A percentile compares a stretch with the other conserved stretches of the same genome.
Conservation (phyloP, 2,888 invertebrate genomes). For the Pelosia muscerda region DNA sequence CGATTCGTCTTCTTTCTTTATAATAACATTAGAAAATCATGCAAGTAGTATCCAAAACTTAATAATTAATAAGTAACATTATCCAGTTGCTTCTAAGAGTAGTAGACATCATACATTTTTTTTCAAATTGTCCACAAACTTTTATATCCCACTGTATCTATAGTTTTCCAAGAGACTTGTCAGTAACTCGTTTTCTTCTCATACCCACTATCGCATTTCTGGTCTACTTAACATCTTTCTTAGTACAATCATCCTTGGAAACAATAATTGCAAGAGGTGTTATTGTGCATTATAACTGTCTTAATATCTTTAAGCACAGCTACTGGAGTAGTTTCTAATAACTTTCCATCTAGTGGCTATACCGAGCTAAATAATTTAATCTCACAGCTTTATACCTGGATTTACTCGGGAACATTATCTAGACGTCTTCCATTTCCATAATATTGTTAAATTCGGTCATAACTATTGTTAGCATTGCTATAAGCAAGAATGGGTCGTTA, state of each 20-base stretch:
- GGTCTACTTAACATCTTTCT: background rate
- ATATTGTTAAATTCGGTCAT: background rate
- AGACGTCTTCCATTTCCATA: background rate
- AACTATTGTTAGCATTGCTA: background rate
- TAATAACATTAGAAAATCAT: too few relatives aligned
- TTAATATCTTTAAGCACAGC: background rate
- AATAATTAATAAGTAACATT: too few relatives aligned
- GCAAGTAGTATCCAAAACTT: too few relatives aligned
- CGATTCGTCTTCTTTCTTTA: too few relatives aligned
- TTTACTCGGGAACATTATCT: background rate
- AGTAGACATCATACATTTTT: too few relatives aligned
- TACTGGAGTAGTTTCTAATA: background rate
- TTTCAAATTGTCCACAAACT: too few relatives aligned
- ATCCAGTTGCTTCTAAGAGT: too few relatives aligned
- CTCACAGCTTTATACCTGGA: background rate
- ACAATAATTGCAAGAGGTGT: background rate
- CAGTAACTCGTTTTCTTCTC: background rate
- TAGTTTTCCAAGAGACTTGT: background rate
- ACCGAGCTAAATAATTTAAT: background rate
- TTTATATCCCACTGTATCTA: too few relatives aligned
- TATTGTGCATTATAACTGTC: background rate
- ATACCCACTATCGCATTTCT: background rate
- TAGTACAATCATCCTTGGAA: background rate
- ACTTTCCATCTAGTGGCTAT: background rate
- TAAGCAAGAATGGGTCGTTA: slow-evolving; percentile 3